A percentile compares a stretch with the other conserved stretches of the same genome.
phyloP scores from a whole-genome alignment of 1,140 invertebrate genomes.

The Micrasema minimum region DNA sequence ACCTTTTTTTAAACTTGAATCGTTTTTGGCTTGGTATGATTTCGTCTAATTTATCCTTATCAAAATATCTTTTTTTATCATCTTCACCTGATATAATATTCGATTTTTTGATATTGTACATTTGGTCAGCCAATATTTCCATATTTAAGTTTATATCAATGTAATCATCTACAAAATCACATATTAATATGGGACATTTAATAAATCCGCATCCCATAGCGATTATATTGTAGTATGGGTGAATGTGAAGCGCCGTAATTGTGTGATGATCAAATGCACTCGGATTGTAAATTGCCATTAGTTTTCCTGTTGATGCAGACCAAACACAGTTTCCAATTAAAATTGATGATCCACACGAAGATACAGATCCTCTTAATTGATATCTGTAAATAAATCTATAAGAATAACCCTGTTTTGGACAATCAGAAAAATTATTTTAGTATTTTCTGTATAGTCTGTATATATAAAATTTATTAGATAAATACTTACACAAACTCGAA shows the following conservation, averaged over 20 bases:
- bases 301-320: constrained; percentile 40
- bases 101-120: not conserved
- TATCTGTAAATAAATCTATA: constrained; percentile 44
- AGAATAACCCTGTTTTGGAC: not conserved
- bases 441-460: not conserved
- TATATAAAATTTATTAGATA: not conserved
- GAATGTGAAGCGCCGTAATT: constrained; percentile 47
- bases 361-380: constrained; percentile 47
- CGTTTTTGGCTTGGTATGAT: constrained; percentile 19
- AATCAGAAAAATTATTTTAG: not conserved
- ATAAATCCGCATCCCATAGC: constrained; percentile 40
- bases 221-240: constrained; percentile 46
- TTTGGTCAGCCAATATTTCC: constrained; percentile 29
- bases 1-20: not conserved
- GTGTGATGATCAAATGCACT: constrained; percentile 41
- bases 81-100: constrained; percentile 1
- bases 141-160: constrained; percentile 40
- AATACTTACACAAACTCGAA: constrained; percentile 35
- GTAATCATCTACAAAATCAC: constrained; percentile 34
- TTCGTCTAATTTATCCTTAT: constrained; percentile 5
- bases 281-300: constrained; percentile 45
- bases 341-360: constrained; percentile 46
- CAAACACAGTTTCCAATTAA: constrained; percentile 49
- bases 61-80: not conserved
- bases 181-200: constrained; percentile 33